These are phyloP conservation scores for Sebastes minor DNA, from an alignment of 2,797 vertebrate species.

Conservation along the genomic window DNA sequence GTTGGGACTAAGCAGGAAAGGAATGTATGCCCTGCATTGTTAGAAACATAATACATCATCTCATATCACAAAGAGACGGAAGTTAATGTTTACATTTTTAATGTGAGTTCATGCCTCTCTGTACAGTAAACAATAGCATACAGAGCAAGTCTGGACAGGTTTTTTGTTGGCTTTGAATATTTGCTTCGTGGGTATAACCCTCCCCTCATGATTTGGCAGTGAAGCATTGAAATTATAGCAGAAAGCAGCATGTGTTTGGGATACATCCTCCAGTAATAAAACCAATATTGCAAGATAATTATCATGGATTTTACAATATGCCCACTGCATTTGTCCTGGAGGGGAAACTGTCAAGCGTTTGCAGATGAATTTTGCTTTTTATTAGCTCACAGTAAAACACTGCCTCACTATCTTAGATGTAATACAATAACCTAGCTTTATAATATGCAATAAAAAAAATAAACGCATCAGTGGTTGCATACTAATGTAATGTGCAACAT, in stretches of 20 bases:
- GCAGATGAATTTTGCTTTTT: slow-evolving; percentile 81
- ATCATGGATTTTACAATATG: slow-evolving; percentile 81
- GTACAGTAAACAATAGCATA: slow-evolving; percentile 1
- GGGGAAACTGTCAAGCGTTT: slow-evolving; percentile 76
- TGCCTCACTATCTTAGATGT: slow-evolving; percentile 66
- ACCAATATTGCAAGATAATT: slow-evolving; percentile 83
- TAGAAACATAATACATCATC: slow-evolving; percentile 15
- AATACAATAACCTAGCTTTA: slow-evolving; percentile 76
- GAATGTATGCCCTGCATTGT: slow-evolving; percentile 14
- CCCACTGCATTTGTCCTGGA: slow-evolving; percentile 78
- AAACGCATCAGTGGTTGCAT: slow-evolving; percentile 72
- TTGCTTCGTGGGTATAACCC: slow-evolving; percentile 32
- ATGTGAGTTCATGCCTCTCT: slow-evolving; percentile 2
- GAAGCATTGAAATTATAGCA: slow-evolving; percentile 62
- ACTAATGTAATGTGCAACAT: slow-evolving; percentile 69
- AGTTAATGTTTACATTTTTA: slow-evolving; percentile 4
- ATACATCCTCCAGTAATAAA: slow-evolving; percentile 80
- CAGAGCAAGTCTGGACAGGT: slow-evolving; percentile 7
- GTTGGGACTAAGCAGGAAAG: not conserved
- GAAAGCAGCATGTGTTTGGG: slow-evolving; percentile 68
- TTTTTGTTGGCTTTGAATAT: slow-evolving; percentile 48
- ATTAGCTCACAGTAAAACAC: slow-evolving; percentile 80
- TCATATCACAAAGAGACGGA: slow-evolving; percentile 7
- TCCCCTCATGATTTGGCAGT: slow-evolving; percentile 40
- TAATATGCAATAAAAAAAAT: slow-evolving; percentile 77